phyloP scores from a whole-genome alignment of 2,888 invertebrate species.

The Cryptocheilus praepositus region DNA sequence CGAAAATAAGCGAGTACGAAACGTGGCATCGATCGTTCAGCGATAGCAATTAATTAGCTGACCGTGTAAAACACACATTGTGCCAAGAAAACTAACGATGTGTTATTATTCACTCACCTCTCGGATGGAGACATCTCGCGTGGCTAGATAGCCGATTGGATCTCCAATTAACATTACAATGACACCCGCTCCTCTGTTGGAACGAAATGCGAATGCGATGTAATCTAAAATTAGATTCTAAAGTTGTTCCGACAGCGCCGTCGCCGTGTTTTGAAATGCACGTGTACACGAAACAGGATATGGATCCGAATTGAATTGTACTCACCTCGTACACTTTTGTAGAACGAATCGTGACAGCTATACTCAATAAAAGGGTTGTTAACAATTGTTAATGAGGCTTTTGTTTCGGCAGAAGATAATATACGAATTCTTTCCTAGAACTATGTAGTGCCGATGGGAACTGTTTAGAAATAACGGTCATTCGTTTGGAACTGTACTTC shows the following conservation, averaged over 20 bases:
- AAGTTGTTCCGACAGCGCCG: conserved; percentile 16
- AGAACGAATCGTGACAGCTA: too few relatives aligned
- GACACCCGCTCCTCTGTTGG: conserved; percentile 20
- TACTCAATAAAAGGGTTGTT: too few relatives aligned
- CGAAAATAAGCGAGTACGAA: too few relatives aligned
- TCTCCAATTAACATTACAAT: conserved; percentile 28
- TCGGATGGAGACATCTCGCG: conserved; percentile 31
- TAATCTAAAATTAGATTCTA: conserved; percentile 53
- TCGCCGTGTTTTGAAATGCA: conserved; percentile 12
- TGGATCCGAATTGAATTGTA: neutral
- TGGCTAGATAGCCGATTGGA: conserved; percentile 2
- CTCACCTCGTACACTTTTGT: too few relatives aligned
- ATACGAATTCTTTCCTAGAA: too few relatives aligned
- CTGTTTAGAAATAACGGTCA: too few relatives aligned
- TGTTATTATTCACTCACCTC: conserved; percentile 36
- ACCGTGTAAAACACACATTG: conserved; percentile 6
- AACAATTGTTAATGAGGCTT: too few relatives aligned
- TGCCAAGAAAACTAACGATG: conserved; percentile 29
- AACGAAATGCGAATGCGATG: conserved; percentile 34
- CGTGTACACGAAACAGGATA: neutral
- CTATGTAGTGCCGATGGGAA: too few relatives aligned
- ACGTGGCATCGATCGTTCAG: too few relatives aligned
- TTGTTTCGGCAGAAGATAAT: too few relatives aligned
- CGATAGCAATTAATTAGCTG: too few relatives aligned
- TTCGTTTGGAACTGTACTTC: too few relatives aligned